Evolutionary conservation across 64 coral and sea anemone genomes (phyloP), one percentile per base, ranked within the genome.

Genomic region (Porites australiensis): DNA sequence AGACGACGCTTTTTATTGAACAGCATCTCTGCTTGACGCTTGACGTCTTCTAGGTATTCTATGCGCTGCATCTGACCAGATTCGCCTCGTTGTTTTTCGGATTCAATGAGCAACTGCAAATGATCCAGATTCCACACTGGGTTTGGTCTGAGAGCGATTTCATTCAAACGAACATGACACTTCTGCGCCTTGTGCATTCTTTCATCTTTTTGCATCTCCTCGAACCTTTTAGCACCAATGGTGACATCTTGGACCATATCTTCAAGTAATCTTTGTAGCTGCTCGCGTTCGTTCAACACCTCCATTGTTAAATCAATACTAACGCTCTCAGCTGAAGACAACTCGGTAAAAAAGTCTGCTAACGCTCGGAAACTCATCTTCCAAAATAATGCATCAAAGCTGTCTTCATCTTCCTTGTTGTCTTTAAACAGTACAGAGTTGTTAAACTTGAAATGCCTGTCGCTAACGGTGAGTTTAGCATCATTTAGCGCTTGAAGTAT

Each of bases 331-430:
- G 53, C 6, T 57, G 11, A 57, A 57, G 53, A 57, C 6, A 57
- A 11, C 6, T 57, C 53, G 53, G 6, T 11, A 57, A 57, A 57
- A 57, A 57, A 11, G 11, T 57, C 3, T 57, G 53, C 53, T 0
- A 57, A 57, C 6, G 53, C 6, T 57, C 53, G 53, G 53, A 11
- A 57, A 57, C 53, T 57, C 11, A 90, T 90, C 23, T 46, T 72
- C 77, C 88, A 90, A 60, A 79, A 82, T 50, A 81, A 82, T 10
- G 19, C 77, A 19, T 90, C 79, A 4, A 90, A 90, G 46, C 16
- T 49, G 15, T 79, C 77, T 48, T 90, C 54, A 8, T 12, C 18
- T 44, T 79, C 50, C 3, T 27, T n/a, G 2, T 57, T 54, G n/a
- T 90, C 76, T 57, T 77, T 44, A 12, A 72, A 81, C 0, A 90